Conservation (phyloP, 2,888 invertebrate genomes). For the Pachycephus smyrnensis region DNA sequence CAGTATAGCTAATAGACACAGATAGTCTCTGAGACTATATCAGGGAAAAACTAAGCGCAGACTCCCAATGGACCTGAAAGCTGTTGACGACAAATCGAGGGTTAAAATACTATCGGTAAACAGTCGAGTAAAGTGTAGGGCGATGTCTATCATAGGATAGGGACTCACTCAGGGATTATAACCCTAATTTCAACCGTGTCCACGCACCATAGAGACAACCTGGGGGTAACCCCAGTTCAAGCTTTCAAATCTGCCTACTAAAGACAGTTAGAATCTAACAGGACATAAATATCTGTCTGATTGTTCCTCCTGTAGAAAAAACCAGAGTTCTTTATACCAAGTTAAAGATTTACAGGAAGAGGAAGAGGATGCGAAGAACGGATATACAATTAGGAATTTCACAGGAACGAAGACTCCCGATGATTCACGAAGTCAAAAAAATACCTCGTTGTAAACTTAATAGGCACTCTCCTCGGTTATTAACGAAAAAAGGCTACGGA, state of each 20-base stretch:
- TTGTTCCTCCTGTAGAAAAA: background rate
- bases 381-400: background rate
- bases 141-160: conserved; percentile 52
- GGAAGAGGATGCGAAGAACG: background rate
- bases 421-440: background rate
- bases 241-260: background rate
- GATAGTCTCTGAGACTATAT: background rate
- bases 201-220: background rate
- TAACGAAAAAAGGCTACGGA: background rate
- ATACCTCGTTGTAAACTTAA: background rate
- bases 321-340: background rate
- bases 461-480: background rate
- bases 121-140: conserved; percentile 44
- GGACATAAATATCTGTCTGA: background rate
- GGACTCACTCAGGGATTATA: conserved; percentile 60
- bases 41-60: conserved; percentile 11
- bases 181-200: conserved; percentile 61
- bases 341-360: background rate
- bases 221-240: background rate
- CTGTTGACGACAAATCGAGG: conserved; percentile 68
- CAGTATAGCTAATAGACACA: background rate
- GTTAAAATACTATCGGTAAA: conserved; percentile 67
- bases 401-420: background rate
- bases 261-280: background rate
- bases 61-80: conserved; percentile 62